Base-by-base conservation (phyloP, 2,113 vertebrate genomes). In the Fulica atra region DNA sequence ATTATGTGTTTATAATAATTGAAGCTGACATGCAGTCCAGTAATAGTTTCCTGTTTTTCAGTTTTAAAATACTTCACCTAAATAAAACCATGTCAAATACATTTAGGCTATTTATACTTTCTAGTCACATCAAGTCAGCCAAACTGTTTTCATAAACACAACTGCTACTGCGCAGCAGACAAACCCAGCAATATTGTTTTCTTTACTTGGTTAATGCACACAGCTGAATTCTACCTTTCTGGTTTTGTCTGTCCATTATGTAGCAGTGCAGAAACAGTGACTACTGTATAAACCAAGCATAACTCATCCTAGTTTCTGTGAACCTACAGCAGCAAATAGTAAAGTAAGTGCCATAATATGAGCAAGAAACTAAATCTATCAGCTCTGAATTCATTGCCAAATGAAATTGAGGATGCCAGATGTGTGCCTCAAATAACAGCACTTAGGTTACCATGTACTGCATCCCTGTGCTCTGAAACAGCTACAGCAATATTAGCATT, bases 1-100 rank as follows among this genome's bases (percentile, higher is more conserved):
- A 65, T 87, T 83, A 86, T 10, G 36, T 11, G 83, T 56, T 92
- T 74, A 89, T 56, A 69, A n/a, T 92, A 97, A 94, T 42, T 85
- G 38, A 92, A 95, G 40, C 29, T 92, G 94, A 89, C 90, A 83
- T 29, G 20, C 38, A 66, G 29, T 89, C 36, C 86, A 66, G 31
- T 92, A 93, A 93, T 65, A 95, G n/a, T 60, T 96, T 95, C 93
- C 92, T 95, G 90, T 21, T 94, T 96, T 95, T 74, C 69, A 74
- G 33, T 65, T 94, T 81, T 73, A 81, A 92, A 93, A 90, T 57
- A 66, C 31, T 89, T 95, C 71, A 80, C 64, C 61, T 92, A 94
- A 93, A 94, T 82, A 88, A 91, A 93, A 81, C 35, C 59, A 71
- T 19, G 31, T 74, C 74, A 94, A 86, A 90, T 42, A 84, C 10